Evolutionary conservation across 30 jellyfish, hydroid and myxozoan genomes (phyloP).

Genomic region (Phacellophora camtschatica): DNA sequence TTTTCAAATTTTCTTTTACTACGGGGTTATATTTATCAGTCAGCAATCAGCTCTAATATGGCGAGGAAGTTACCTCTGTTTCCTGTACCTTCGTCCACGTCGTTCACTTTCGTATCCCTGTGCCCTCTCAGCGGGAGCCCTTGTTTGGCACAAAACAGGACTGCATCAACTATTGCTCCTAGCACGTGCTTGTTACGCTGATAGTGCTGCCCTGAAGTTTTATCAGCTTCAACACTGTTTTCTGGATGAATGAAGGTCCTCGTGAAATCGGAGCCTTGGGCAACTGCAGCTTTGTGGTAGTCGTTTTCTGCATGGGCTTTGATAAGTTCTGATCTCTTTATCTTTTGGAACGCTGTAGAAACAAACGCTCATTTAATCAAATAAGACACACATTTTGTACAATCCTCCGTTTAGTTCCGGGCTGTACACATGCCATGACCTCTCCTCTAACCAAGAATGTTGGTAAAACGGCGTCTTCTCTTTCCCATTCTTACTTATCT

Average conservation of each 20-base stretch:
- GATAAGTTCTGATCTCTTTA: neutral
- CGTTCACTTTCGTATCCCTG: constrained; percentile 49
- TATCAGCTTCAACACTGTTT: constrained; percentile 37
- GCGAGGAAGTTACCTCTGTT: constrained; percentile 51
- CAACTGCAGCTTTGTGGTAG: neutral
- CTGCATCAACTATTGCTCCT: constrained; percentile 42
- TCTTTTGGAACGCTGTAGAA: too few relatives aligned
- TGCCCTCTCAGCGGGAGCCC: constrained; percentile 25
- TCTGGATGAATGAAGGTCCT: neutral
- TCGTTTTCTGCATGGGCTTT: neutral
- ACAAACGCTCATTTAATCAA: neutral
- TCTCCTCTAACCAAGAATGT: constrained; percentile 20
- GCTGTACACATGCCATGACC: too few relatives aligned
- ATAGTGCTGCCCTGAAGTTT: constrained; percentile 37
- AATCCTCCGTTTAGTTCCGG: too few relatives aligned
- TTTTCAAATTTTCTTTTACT: constrained; percentile 25
- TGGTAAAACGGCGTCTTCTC: constrained; percentile 1
- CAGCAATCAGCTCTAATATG: constrained; percentile 39
- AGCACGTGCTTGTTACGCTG: constrained; percentile 43
- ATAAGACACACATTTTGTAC: neutral
- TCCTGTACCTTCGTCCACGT: constrained; percentile 34
- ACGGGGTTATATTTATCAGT: constrained; percentile 41
- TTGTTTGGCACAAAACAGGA: constrained; percentile 34
- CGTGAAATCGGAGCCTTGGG: neutral
- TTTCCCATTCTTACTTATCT: constrained; percentile 7